These are phyloP conservation scores for Macrotis lagotis DNA, from an alignment of 2,113 vertebrate genomes.

Conservation along the genomic window DNA sequence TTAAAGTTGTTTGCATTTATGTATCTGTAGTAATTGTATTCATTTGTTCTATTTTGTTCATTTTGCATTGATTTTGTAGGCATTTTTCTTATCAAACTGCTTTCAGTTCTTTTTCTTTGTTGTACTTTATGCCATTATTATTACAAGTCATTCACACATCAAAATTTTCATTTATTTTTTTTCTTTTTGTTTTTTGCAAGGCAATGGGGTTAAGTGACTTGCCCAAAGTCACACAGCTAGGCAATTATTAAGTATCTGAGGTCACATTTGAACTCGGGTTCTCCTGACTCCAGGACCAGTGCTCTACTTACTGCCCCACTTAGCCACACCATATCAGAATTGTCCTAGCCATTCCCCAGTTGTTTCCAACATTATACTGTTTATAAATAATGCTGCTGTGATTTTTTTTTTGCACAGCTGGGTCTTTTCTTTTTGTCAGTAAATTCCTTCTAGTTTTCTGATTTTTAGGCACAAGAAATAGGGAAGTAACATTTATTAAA, in stretches of 20 bases:
- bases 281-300: too few species aligned
- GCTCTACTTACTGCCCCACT: too few species aligned
- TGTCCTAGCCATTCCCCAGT: not conserved
- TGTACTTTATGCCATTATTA: not conserved
- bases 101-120: not conserved
- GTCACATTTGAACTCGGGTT: too few species aligned
- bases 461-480: not conserved
- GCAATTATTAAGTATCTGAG: too few species aligned
- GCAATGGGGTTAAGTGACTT: too few species aligned
- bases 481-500: not conserved
- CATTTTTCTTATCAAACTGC: too few species aligned
- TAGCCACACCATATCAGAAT: too few species aligned
- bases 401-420: not conserved
- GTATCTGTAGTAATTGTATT: not conserved
- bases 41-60: not conserved
- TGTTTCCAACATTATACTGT: not conserved
- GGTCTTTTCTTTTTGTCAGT: not conserved
- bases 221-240: too few species aligned
- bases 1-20: not conserved
- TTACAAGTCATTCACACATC: not conserved
- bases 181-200: too few species aligned
- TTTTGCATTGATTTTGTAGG: not conserved
- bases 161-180: too few species aligned
- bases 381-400: not conserved
- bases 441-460: not conserved